Evolutionary conservation across 2,113 vertebrate genomes (phyloP).

Genomic region (Cygnus atratus): DNA sequence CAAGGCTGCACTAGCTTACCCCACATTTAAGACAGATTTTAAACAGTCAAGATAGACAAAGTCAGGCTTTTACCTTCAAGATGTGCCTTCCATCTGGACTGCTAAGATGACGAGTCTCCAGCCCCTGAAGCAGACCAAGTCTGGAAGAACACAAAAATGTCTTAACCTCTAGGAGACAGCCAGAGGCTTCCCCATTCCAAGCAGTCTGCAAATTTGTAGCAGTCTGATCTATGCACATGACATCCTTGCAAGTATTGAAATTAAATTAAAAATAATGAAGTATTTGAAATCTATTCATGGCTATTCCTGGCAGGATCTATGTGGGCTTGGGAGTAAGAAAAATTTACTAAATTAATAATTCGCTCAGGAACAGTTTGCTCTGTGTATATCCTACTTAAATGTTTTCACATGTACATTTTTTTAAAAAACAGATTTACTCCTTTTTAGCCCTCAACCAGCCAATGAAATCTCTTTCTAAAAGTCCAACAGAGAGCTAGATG

Average conservation of each 20-base stretch:
- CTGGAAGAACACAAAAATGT: not conserved
- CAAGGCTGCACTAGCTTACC: not conserved
- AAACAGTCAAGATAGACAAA: not conserved
- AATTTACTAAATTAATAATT: constrained; percentile 54
- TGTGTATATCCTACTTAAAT: constrained; percentile 3
- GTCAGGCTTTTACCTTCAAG: not conserved
- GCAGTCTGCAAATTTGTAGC: not conserved
- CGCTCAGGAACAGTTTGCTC: constrained; percentile 29
- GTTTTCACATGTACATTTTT: not conserved
- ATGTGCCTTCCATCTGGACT: rapidly evolving
- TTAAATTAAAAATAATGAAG: constrained; percentile 45
- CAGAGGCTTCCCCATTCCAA: not conserved
- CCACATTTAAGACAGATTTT: not conserved
- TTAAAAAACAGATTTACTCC: not conserved
- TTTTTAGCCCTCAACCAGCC: not conserved
- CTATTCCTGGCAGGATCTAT: constrained; percentile 33
- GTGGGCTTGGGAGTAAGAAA: constrained; percentile 30
- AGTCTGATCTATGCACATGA: not conserved
- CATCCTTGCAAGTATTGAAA: not conserved
- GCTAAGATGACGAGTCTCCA: not conserved
- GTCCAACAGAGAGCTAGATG: not conserved
- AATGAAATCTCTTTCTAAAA: not conserved
- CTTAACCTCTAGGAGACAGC: not conserved
- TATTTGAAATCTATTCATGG: constrained; percentile 38
- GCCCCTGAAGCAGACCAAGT: not conserved